A percentile compares a stretch with the other conserved stretches of the same genome.
phyloP scores from a whole-genome alignment of 2,113 vertebrate genomes.

The Dunckerocampus dactyliophorus region DNA sequence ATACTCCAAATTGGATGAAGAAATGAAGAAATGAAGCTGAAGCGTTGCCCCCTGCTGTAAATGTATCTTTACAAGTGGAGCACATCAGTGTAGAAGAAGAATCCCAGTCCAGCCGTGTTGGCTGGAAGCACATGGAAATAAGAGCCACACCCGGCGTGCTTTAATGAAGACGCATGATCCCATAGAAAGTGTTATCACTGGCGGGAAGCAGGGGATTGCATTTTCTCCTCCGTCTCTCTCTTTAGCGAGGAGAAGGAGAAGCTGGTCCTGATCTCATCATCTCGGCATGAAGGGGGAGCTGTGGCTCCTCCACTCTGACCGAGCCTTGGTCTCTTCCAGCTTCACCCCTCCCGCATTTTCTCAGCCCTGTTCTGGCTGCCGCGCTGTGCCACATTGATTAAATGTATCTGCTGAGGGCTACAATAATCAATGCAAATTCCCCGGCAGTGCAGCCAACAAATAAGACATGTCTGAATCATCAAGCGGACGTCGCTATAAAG shows the following conservation, averaged over 20 bases:
- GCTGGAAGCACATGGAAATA: constrained; percentile 29
- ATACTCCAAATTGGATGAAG: too few species aligned
- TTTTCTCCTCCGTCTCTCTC: background rate
- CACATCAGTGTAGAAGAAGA: background rate
- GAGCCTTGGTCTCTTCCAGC: constrained; percentile 66
- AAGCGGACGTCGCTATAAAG: constrained; percentile 86
- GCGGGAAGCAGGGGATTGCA: constrained; percentile 16
- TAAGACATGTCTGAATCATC: constrained; percentile 85
- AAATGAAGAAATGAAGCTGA: too few species aligned
- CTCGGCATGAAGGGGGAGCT: constrained; percentile 96
- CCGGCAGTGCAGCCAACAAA: constrained; percentile 79
- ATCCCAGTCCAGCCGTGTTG: too few species aligned
- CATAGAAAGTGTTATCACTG: constrained; percentile 41
- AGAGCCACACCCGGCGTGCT: background rate
- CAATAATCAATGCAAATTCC: constrained; percentile 98
- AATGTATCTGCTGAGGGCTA: constrained; percentile 87
- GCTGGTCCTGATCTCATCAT: constrained; percentile 70
- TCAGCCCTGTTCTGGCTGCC: constrained; percentile 67
- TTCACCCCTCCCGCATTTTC: constrained; percentile 61
- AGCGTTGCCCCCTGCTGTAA: too few species aligned
- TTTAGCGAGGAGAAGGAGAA: constrained; percentile 26
- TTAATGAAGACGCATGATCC: constrained; percentile 61
- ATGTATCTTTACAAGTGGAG: too few species aligned
- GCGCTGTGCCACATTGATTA: constrained; percentile 85
- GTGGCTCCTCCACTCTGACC: constrained; percentile 82